Conservation (phyloP, 2,888 invertebrate species). For the Epistrophella euchroma region DNA sequence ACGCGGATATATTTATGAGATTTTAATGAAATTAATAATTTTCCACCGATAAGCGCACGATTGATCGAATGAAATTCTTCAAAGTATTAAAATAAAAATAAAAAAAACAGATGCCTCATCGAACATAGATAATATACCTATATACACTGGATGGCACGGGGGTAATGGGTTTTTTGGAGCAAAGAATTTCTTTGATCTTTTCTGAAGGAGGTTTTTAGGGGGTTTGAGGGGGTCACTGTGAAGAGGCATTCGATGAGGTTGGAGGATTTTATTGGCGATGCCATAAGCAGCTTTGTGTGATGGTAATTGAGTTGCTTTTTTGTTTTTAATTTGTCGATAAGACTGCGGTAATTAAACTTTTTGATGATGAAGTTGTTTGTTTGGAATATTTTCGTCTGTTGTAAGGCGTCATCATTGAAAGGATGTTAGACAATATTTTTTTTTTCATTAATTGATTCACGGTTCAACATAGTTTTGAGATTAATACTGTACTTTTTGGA, state of each 20-base stretch:
- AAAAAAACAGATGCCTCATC: conserved; percentile 58
- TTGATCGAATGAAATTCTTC: conserved; percentile 67
- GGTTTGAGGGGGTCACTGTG: conserved; percentile 4
- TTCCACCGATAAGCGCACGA: conserved; percentile 70
- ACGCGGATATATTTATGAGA: conserved; percentile 74
- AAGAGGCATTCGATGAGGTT: not conserved
- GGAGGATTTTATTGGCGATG: conserved; percentile 54
- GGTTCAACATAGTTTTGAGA: no score
- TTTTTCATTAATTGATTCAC: no score
- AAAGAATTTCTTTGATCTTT: conserved; percentile 67
- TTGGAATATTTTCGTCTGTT: conserved; percentile 26
- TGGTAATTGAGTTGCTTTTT: conserved; percentile 68
- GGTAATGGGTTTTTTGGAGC: conserved; percentile 59
- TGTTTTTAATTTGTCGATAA: conserved; percentile 69
- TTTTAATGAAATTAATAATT: conserved; percentile 76
- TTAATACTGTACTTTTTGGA: no score
- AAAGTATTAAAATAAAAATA: conserved; percentile 4
- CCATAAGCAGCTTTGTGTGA: conserved; percentile 67
- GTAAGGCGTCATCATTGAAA: no score
- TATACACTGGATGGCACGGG: conserved; percentile 36
- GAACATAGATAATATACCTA: not conserved
- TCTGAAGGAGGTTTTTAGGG: not conserved
- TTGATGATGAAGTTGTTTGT: conserved; percentile 25
- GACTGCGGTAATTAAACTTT: conserved; percentile 57
- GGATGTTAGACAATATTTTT: no score